Evolutionary conservation across 2,797 vertebrate species (phyloP).

Genomic region (Sarcoramphus papa): DNA sequence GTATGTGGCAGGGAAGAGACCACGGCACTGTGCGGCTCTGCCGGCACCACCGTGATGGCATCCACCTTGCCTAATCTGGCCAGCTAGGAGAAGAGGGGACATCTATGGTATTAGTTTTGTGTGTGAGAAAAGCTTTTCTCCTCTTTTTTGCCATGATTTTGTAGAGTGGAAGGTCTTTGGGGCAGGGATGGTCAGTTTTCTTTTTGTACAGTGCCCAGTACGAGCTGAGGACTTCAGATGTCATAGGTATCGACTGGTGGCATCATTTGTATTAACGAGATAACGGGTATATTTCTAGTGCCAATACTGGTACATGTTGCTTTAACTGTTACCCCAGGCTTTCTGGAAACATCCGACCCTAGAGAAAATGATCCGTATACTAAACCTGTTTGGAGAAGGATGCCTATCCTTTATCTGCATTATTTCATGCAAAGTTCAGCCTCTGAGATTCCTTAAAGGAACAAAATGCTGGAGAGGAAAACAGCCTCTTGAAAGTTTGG

Average conservation of each 20-base stretch:
- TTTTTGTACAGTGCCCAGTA: not conserved
- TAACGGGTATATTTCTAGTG: not conserved
- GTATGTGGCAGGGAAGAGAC: accelerated
- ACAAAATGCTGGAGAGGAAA: not conserved
- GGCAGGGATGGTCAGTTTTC: not conserved
- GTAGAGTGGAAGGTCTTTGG: not conserved
- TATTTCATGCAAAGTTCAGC: not conserved
- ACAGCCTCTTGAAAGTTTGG: not conserved
- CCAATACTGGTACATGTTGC: accelerated
- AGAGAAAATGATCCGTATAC: not conserved
- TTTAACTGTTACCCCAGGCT: not conserved
- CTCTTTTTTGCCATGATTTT: not conserved
- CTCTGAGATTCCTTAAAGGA: not conserved
- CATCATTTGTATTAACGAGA: accelerated
- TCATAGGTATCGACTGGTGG: accelerated
- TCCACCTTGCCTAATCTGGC: not conserved
- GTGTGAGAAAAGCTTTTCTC: not conserved
- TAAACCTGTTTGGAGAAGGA: not conserved
- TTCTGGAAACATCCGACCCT: not conserved
- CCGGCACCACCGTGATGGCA: not conserved
- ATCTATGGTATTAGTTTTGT: not conserved
- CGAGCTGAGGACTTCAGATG: not conserved
- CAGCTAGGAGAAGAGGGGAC: not conserved
- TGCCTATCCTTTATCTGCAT: not conserved
- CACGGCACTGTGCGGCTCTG: accelerated